phyloP scores from a whole-genome alignment of 1,140 invertebrate genomes.

The Drosophila repletoides region DNA sequence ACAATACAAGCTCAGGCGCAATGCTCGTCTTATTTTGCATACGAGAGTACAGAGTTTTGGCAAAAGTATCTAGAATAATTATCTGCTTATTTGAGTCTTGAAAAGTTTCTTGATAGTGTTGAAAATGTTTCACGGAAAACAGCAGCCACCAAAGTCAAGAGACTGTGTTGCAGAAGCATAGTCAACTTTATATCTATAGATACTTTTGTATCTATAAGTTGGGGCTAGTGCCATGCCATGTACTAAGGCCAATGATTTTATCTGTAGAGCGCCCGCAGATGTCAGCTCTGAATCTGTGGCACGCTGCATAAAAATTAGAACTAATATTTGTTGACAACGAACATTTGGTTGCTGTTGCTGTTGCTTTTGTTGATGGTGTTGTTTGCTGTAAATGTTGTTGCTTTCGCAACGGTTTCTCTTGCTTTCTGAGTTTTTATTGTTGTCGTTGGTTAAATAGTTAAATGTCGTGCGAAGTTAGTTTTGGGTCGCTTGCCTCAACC shows the following conservation, averaged over 20 bases:
- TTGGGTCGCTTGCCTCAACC: conserved; percentile 35
- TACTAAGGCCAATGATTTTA: conserved; percentile 47
- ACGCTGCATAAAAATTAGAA: conserved; percentile 63
- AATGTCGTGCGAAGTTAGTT: conserved; percentile 39
- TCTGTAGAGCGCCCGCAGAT: conserved; percentile 47
- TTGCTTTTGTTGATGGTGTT: neutral
- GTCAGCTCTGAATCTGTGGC: conserved; percentile 38
- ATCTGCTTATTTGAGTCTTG: neutral
- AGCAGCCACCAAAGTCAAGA: conserved; percentile 7
- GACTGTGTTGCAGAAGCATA: conserved; percentile 20
- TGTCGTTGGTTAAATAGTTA: conserved; percentile 4
- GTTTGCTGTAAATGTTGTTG: conserved; percentile 34
- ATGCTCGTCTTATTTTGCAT: no score
- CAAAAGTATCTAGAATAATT: no score
- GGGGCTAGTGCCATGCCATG: conserved; percentile 43
- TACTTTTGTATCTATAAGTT: conserved; percentile 60
- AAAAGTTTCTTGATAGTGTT: conserved; percentile 65
- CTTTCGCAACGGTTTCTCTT: neutral
- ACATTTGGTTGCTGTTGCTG: conserved; percentile 43
- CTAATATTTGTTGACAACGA: conserved; percentile 72
- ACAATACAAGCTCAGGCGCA: no score
- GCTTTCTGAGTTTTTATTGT: neutral
- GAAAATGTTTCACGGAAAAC: conserved; percentile 51
- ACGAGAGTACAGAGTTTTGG: no score
- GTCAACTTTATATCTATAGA: conserved; percentile 53